Base-by-base conservation (phyloP, 2,113 vertebrate genomes). In the Tetrax tetrax region DNA sequence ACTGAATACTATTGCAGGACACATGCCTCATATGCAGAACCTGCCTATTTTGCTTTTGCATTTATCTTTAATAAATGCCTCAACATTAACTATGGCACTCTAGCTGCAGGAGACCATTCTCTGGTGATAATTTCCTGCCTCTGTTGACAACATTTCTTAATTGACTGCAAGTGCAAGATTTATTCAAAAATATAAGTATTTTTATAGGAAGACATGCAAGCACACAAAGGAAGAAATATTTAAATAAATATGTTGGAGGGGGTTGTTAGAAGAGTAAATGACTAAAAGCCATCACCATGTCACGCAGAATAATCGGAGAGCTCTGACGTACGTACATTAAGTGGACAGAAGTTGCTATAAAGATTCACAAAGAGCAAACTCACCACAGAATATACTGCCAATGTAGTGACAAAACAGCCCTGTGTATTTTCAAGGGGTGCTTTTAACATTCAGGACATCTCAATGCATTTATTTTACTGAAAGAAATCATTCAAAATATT, bases 21-120 rank as follows among this genome's bases (percentile, higher is more conserved):
- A 74, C 38, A 38, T 57, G 45, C 29, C 74, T 83, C 54, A 59
- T 16, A 29, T 45, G 86, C 74, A 56, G 17, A 77, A 41, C 1
- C 10, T 47, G 28, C 50, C 75, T 83, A 12, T 43, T 68, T 60
- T 45, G 35, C 48, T 86, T 80, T 86, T 28, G 78, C 7, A 50
- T 76, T 90, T 83, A 22, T 84, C 93, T 95, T 75, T 71, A 94
- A 86, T 59, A 81, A 79, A 87, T 41, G 18, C 12, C n/a, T 89
- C 71, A 45, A 19, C 10, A 61, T 51, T 59, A 83, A 45, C 54
- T 79, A 48, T n/a, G 37, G 66, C 33, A 43, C 14, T 74, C 11
- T 29, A 83, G 28, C 23, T 92, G 48, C 28, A 68, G 43, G 25
- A 43, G 38, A 63, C 28, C 31, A 24, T 59, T 63, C 27, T 57